Evolutionary conservation across 2,888 invertebrate species (phyloP).

Genomic region (Agrotis ipsilon): DNA sequence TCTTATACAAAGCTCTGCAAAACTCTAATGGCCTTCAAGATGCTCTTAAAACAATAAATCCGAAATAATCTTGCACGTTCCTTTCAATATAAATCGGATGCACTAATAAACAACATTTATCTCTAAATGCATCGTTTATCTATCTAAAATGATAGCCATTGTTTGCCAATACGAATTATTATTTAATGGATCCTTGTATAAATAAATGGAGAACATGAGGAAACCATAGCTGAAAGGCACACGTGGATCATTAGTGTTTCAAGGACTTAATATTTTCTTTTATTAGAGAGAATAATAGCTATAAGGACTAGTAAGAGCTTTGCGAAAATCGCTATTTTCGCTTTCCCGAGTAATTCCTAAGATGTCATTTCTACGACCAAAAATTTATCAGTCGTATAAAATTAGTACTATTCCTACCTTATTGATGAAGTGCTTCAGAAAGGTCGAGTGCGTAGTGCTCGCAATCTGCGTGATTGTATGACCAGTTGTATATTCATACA

Average conservation of each 20-base stretch:
- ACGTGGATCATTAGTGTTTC: neutral
- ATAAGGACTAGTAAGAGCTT: no score
- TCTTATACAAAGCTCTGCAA: conserved; percentile 30
- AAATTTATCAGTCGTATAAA: no score
- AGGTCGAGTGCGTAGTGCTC: no score
- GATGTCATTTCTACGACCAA: no score
- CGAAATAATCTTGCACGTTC: conserved; percentile 30
- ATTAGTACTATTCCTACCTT: no score
- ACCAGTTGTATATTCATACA: no score
- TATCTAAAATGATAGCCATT: conserved; percentile 20
- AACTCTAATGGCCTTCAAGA: conserved; percentile 15
- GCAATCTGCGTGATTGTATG: no score
- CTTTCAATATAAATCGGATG: neutral
- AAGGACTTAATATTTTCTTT: neutral
- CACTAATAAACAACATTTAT: conserved; percentile 40
- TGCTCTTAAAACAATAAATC: conserved; percentile 21
- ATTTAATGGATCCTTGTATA: conserved; percentile 14
- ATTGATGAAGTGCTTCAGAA: no score
- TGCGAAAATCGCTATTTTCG: no score
- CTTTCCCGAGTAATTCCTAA: no score
- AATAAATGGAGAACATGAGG: neutral
- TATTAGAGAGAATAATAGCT: no score
- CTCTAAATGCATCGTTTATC: conserved; percentile 28
- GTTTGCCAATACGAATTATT: conserved; percentile 30
- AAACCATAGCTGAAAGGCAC: neutral